phyloP scores from a whole-genome alignment of 2,797 vertebrate genomes.

The Anguilla pacifica region DNA sequence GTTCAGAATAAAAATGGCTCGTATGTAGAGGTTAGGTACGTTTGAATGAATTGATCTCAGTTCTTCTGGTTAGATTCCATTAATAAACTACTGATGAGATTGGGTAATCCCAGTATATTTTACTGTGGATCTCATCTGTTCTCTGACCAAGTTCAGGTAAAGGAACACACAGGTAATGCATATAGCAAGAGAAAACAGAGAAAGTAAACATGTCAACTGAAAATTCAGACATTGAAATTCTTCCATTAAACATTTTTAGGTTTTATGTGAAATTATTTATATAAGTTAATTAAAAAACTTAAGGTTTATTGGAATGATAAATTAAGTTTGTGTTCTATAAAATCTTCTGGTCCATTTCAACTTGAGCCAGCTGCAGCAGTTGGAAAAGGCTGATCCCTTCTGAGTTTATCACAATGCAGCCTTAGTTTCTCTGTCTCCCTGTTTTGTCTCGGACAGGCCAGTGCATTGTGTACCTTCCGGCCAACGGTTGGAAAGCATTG shows the following conservation, averaged over 20 bases:
- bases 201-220: background rate
- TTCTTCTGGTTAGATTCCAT: background rate
- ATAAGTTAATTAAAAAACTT: background rate
- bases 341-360: background rate
- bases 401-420: background rate
- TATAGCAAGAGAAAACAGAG: background rate
- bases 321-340: background rate
- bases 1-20: background rate
- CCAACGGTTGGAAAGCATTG: constrained; percentile 10
- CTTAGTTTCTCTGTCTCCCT: background rate
- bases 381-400: background rate
- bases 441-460: background rate
- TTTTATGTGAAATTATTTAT: background rate
- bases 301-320: background rate
- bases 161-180: background rate
- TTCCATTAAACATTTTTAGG: background rate
- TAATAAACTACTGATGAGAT: background rate
- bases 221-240: background rate
- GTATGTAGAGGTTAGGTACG: background rate
- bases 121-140: background rate
- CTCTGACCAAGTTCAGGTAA: background rate
- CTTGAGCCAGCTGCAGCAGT: background rate
- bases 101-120: background rate
- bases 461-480: constrained; percentile 7
- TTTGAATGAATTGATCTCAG: background rate